Percentiles rank a stretch among this genome's conserved stretches.
Evolutionary conservation across 2,797 vertebrate species (phyloP).

Genomic region (Natrix natrix): DNA sequence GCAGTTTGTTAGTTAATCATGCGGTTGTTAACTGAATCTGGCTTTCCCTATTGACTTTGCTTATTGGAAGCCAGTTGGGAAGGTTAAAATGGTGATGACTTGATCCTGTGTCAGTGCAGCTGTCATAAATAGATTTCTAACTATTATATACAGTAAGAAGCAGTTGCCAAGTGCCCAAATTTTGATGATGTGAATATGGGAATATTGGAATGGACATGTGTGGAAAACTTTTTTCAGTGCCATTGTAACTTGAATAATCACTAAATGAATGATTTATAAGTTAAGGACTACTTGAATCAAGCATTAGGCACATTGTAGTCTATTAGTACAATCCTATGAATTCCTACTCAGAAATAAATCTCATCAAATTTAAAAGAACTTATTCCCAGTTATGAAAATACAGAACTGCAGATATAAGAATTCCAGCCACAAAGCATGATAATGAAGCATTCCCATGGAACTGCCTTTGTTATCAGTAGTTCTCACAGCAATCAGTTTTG

Average conservation of each 20-base stretch:
- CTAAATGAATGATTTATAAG: background rate
- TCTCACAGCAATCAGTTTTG: slow-evolving; percentile 43
- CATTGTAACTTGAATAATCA: background rate
- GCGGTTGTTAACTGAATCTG: background rate
- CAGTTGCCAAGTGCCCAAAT: background rate
- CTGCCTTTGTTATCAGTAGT: slow-evolving; percentile 52
- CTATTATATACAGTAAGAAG: too few species aligned
- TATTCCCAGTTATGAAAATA: background rate
- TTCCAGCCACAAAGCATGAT: slow-evolving; percentile 10
- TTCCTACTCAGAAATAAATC: background rate
- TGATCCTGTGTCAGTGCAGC: too few species aligned
- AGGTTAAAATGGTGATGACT: too few species aligned
- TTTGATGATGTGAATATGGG: background rate
- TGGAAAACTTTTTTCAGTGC: background rate
- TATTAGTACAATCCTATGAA: background rate
- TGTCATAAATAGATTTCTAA: too few species aligned
- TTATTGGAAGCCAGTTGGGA: too few species aligned
- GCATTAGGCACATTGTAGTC: background rate
- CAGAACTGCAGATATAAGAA: background rate
- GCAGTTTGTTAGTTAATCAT: background rate
- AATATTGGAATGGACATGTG: background rate
- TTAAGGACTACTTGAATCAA: background rate
- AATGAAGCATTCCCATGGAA: background rate
- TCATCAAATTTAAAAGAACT: background rate
- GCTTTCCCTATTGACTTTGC: too few species aligned